A percentile compares a stretch with the other conserved stretches of the same genome.
These are phyloP conservation scores for Matsumurasca onukii DNA, from an alignment of 1,140 invertebrate species.

Conservation along the genomic window DNA sequence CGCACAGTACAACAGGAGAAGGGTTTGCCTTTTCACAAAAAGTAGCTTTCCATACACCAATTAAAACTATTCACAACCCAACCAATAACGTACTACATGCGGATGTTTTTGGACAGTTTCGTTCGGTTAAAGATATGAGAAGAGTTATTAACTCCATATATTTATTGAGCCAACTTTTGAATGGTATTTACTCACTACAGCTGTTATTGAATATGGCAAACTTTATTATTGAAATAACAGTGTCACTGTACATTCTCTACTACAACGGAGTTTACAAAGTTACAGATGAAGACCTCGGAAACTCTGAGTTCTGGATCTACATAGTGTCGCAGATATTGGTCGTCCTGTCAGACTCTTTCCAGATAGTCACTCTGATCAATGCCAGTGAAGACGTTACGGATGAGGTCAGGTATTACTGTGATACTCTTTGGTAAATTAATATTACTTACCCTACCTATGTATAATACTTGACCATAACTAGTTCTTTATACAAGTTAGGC, in stretches of 20 bases:
- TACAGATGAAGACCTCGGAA: background rate
- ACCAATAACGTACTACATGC: background rate
- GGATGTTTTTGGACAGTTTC: background rate
- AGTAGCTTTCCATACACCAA: background rate
- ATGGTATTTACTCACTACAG: constrained; percentile 9
- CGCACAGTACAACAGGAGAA: background rate
- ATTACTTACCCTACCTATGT: too few relatives aligned
- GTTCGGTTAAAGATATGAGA: background rate
- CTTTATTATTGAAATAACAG: constrained; percentile 13
- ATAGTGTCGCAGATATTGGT: background rate
- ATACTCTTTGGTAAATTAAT: too few relatives aligned
- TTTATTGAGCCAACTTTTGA: background rate
- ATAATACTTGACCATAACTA: too few relatives aligned
- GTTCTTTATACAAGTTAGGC: too few relatives aligned
- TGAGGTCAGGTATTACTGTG: constrained; percentile 6
- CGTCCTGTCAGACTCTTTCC: constrained; percentile 8
- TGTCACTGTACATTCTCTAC: constrained; percentile 13
- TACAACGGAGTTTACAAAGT: constrained; percentile 3
- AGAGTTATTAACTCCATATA: background rate
- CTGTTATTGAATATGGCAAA: constrained; percentile 2
- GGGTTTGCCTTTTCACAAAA: background rate
- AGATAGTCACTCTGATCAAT: constrained; percentile 7
- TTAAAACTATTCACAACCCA: background rate
- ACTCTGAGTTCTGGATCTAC: background rate
- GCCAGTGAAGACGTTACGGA: background rate